Evolutionary conservation across 1,140 invertebrate genomes (phyloP), one percentile per base, ranked within the genome.

Genomic region (Diuraphis noxia): DNA sequence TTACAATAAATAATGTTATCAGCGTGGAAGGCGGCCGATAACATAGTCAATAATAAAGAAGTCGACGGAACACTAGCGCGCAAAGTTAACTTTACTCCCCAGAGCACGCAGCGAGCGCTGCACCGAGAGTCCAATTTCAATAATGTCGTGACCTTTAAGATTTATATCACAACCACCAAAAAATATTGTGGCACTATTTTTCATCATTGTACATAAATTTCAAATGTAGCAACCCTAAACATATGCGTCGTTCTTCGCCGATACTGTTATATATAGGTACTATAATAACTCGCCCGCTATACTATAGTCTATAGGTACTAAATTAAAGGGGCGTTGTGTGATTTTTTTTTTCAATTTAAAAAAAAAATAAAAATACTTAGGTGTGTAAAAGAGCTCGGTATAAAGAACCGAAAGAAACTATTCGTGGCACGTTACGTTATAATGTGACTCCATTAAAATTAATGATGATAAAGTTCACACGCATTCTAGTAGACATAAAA

Each of bases 131-230:
- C 52, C 87, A 41, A 88, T 88, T 88, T 88, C 72, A 88, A 88
- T 88, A 88, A 88, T 88, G 87, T 88, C 56, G 40, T 34, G 40
- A 88, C 56, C 87, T 88, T 88, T 72, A n/a, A 72, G 36, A 88
- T 88, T 88, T 88, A 88, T 88, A 38, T 43, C 87, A 72, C 7
- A 8, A 0, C 30, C 1, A 1, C 38, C 2, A 38, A 41, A 77
- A 88, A 36, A 88, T 40, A 40, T 38, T n/a, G 49, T 34, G 85
- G 8, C 8, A 38, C 81, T 41, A 40, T 88, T 72, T 72, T 72
- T 88, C 63, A 88, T 72, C 38, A 36, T 13, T 49, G 43, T 49
- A 86, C 46, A 86, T 52, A 86, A 86, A 86, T 52, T 86, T 52
- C 34, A n/a, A 43, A 52, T 10, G 85, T n/a, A 13, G 30, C 30